Evolutionary conservation across 2,888 invertebrate genomes (phyloP).

Genomic region (Cistogaster globosa): DNA sequence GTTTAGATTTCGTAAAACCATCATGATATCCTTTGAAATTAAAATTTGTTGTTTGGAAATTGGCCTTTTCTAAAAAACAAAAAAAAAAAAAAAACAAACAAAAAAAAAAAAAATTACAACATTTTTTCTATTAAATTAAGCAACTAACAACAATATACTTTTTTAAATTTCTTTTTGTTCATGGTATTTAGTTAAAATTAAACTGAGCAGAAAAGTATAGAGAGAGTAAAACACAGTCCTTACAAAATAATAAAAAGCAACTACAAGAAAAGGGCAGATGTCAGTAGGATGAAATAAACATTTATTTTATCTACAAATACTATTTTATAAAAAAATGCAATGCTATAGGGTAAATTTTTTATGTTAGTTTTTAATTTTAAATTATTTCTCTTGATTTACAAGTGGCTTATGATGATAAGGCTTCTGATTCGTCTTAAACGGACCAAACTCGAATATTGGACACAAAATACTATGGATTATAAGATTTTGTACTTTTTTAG

Average conservation of each 20-base stretch:
- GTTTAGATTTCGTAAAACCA: slow-evolving; percentile 16
- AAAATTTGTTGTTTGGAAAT: slow-evolving; percentile 44
- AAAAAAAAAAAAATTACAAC: background rate
- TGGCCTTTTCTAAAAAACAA: slow-evolving; percentile 1
- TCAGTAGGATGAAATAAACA: slow-evolving; percentile 28
- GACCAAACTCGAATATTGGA: no score
- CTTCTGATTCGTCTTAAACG: no score
- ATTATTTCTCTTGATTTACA: no score
- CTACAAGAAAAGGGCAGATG: slow-evolving; percentile 48
- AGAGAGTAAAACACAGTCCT: background rate
- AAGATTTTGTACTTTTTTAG: no score
- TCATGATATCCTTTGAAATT: slow-evolving; percentile 44
- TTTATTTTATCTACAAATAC: slow-evolving; percentile 43
- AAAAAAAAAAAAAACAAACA: background rate
- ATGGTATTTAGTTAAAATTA: slow-evolving; percentile 37
- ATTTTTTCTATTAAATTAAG: slow-evolving; percentile 61
- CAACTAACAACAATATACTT: slow-evolving; percentile 44
- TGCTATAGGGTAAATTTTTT: background rate
- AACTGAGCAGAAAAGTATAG: slow-evolving; percentile 32
- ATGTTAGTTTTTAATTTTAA: no score
- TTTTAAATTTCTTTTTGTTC: slow-evolving; percentile 17
- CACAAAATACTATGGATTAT: no score
- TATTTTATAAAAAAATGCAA: background rate
- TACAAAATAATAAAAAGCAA: slow-evolving; percentile 3
- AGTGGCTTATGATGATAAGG: no score